phyloP scores from a whole-genome alignment of 92 coral and sea anemone genomes.

The Siderastrea radians region DNA sequence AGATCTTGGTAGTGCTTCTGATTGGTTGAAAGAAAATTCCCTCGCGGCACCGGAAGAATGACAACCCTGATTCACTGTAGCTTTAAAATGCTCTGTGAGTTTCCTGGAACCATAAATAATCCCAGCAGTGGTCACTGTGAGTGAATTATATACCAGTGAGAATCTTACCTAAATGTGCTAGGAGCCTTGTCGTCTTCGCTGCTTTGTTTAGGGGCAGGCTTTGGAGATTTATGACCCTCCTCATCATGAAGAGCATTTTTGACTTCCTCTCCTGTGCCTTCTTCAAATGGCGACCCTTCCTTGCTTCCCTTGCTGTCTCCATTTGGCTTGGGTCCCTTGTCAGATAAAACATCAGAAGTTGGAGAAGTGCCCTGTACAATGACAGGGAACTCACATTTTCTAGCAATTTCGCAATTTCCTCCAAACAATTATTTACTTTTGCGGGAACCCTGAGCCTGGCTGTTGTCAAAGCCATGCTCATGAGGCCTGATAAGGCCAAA shows the following conservation, averaged over 20 bases:
- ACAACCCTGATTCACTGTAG: no score
- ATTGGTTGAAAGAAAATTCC: no score
- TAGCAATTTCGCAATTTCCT: background rate
- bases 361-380: conserved; percentile 27
- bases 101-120: no score
- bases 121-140: no score
- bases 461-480: no score
- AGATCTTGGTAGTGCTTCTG: no score
- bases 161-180: conserved; percentile 82
- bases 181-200: conserved; percentile 75
- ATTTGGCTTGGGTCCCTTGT: conserved; percentile 25
- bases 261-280: conserved; percentile 88
- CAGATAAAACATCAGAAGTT: conserved; percentile 40
- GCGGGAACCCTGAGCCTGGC: no score
- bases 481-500: no score
- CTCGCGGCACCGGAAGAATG: no score
- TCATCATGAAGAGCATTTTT: conserved; percentile 80
- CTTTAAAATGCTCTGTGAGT: no score
- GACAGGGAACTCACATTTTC: background rate
- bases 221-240: conserved; percentile 86
- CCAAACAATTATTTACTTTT: no score
- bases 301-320: conserved; percentile 51
- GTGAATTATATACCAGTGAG: no score
- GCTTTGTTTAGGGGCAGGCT: conserved; percentile 68
- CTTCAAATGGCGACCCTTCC: conserved; percentile 96